Conservation (phyloP, 2,888 invertebrate genomes). For the Diplazon laetatorius region DNA sequence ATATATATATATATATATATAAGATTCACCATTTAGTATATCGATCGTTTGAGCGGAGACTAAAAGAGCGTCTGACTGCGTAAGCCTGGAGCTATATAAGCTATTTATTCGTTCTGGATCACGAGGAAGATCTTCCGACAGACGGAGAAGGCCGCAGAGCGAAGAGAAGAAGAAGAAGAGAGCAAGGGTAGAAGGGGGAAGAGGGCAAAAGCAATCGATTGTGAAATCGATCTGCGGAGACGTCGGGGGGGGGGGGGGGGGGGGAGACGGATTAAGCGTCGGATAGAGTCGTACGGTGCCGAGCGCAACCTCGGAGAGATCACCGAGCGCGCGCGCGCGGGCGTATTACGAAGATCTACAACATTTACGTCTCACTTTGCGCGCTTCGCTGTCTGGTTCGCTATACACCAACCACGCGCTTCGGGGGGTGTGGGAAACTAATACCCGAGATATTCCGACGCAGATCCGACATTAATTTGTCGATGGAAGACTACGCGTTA, state of each 20-base stretch:
- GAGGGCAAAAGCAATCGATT: slow-evolving; percentile 51
- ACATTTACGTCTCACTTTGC: slow-evolving; percentile 56
- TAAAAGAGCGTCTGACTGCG: not conserved
- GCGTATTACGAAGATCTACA: slow-evolving; percentile 45
- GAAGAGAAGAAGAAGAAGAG: slow-evolving; percentile 44
- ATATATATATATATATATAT: too few relatives aligned
- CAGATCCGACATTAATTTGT: slow-evolving; percentile 57
- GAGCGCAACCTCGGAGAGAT: slow-evolving; percentile 13
- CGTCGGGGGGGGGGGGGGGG: slow-evolving; percentile 46
- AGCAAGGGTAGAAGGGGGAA: slow-evolving; percentile 25
- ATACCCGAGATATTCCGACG: slow-evolving; percentile 45
- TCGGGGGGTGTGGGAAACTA: slow-evolving; percentile 29
- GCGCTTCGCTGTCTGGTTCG: slow-evolving; percentile 19
- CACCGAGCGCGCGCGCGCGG: slow-evolving; percentile 21
- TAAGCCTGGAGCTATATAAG: slow-evolving; percentile 28
- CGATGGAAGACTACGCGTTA: slow-evolving; percentile 44
- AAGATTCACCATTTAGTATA: too few relatives aligned
- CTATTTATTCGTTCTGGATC: slow-evolving; percentile 58
- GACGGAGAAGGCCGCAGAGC: slow-evolving; percentile 11
- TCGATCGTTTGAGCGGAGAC: not conserved
- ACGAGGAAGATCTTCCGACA: slow-evolving; percentile 50
- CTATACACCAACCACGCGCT: slow-evolving; percentile 23
- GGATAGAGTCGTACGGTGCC: slow-evolving; percentile 47
- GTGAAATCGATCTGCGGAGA: slow-evolving; percentile 57
- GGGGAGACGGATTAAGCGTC: slow-evolving; percentile 48